A percentile compares a stretch with the other conserved stretches of the same genome.
Conservation (phyloP, 1,140 invertebrate genomes). For the Harpegnathos saltator region DNA sequence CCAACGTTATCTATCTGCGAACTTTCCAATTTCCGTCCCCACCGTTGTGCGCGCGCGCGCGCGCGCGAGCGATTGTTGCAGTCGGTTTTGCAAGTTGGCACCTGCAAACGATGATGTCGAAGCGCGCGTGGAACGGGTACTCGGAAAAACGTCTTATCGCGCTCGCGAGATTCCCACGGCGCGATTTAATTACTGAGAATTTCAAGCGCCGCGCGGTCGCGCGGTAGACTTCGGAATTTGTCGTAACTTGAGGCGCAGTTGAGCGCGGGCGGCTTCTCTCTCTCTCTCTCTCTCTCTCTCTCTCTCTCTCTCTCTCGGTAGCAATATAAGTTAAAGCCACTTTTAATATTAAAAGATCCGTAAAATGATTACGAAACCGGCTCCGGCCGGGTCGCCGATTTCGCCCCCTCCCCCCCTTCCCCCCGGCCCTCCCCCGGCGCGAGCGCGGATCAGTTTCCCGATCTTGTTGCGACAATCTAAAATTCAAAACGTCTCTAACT, state of each 20-base stretch:
- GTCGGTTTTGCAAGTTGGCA: background rate
- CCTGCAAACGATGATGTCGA: too few relatives aligned
- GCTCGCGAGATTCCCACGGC: slow-evolving; percentile 12
- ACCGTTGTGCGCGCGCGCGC: too few relatives aligned
- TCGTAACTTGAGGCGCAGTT: slow-evolving; percentile 43
- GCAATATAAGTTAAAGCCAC: slow-evolving; percentile 66
- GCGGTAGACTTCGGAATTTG: slow-evolving; percentile 57
- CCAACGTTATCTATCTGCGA: background rate
- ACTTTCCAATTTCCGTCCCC: background rate
- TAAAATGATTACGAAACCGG: slow-evolving; percentile 64
- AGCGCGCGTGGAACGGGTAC: too few relatives aligned
- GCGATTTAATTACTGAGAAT: slow-evolving; percentile 52
- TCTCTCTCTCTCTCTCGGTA: too few relatives aligned
- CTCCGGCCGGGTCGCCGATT: slow-evolving; percentile 18
- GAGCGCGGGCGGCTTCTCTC: background rate
- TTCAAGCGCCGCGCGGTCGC: background rate
- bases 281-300: too few relatives aligned
- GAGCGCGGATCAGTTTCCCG: slow-evolving; percentile 47
- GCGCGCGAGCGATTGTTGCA: background rate
- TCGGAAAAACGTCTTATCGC: background rate
- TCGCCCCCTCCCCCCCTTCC: background rate
- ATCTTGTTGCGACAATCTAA: slow-evolving; percentile 43
- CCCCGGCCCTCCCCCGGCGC: too few relatives aligned
- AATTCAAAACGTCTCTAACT: slow-evolving; percentile 62
- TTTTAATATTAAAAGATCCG: slow-evolving; percentile 68